phyloP scores from a whole-genome alignment of 2,797 vertebrate species.

The Tachyglossus aculeatus region DNA sequence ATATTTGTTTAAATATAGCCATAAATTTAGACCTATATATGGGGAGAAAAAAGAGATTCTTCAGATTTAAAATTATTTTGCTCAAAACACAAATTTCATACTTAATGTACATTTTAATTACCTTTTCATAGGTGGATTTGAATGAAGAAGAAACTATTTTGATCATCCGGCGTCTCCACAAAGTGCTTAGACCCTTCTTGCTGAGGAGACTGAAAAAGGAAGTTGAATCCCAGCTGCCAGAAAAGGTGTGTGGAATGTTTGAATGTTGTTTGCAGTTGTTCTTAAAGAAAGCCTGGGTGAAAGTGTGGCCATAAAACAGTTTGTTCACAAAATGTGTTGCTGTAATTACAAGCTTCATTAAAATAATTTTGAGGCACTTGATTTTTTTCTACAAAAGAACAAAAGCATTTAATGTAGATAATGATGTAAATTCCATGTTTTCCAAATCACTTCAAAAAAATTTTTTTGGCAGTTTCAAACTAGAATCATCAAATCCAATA shows the following conservation, averaged over 20 bases:
- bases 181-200: conserved; percentile 87
- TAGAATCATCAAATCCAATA: neutral
- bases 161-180: conserved; percentile 90
- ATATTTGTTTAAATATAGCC: neutral
- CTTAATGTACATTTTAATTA: conserved; percentile 14
- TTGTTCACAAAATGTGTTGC: neutral
- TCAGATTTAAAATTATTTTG: neutral
- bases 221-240: conserved; percentile 89
- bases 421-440: neutral
- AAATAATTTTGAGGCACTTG: neutral
- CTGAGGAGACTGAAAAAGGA: conserved; percentile 89
- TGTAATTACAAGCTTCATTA: neutral
- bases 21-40: conserved; percentile 1
- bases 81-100: neutral
- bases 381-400: neutral
- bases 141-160: conserved; percentile 92
- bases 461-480: neutral
- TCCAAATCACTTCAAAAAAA: neutral
- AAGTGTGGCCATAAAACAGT: neutral
- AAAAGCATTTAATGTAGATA: neutral
- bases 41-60: neutral
- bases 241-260: conserved; percentile 78
- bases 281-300: neutral
- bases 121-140: conserved; percentile 82
- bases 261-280: neutral